Base-by-base conservation (phyloP, 2,888 invertebrate genomes). In the Ornithoptera priamus region DNA sequence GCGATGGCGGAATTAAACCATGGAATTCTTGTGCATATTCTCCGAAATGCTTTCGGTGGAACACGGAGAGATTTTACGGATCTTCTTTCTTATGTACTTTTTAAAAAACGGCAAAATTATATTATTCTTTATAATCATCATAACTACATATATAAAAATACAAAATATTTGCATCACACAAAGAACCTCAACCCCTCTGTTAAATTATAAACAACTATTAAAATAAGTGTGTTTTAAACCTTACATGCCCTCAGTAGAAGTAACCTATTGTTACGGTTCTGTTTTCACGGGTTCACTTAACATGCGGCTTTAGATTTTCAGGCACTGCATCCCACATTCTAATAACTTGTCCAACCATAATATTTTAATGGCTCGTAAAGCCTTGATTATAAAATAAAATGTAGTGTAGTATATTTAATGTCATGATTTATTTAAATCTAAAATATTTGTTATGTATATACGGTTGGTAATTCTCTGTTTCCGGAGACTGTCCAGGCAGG, bases 271-370 rank as follows among this genome's bases (percentile, higher is more conserved):
- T 66, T 60, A 46, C 50, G 30, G 66, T 66, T 46, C 30, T 58
- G 4, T 59, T 66, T 59, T 66, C 59, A 50, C 50, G 59, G 46
- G 46, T 50, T 66, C 60, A 60, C 53, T 66, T 60, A 24, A 36
- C 66, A 59, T 59, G 50, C 59, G 50, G 65, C 59, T 42, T 65
- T 66, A 59, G 30, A 50, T 59, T 66, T 66, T 60, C 46, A 66
- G 50, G n/a, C 60, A 46, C 50, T 50, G 60, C 36, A 60, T 36
- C n/a, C 18, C 36, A 17, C 15, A 60, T 36, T 60, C 36, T 22
- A 36, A 60, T 24, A 22, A 60, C 60, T 36, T 18, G 36, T 60
- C n/a, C 60, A 60, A 8, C 60, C 60, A 17, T 6, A 60, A 60
- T 60, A 60, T 60, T 60, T 60, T 60, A 60, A 60, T 60, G 60